phyloP scores from a whole-genome alignment of 2,888 invertebrate genomes.

The Sinotaia quadrata region DNA sequence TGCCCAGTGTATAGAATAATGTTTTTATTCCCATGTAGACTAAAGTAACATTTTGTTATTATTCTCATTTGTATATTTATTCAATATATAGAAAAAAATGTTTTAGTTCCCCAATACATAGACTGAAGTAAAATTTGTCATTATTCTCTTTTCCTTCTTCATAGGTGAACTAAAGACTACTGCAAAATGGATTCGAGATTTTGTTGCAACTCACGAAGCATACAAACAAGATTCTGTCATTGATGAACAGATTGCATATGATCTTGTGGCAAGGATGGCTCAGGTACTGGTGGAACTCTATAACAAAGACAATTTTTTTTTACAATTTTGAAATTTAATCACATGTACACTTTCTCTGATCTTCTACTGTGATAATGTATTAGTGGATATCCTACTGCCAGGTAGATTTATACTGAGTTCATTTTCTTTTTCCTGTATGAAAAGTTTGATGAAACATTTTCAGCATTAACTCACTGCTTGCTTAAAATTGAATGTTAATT shows the following conservation, averaged over 20 bases:
- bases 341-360: too few species aligned
- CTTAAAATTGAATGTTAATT: too few species aligned
- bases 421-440: too few species aligned
- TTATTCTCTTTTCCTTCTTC: conserved; percentile 26
- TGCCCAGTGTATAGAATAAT: neutral
- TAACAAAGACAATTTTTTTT: too few species aligned
- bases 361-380: too few species aligned
- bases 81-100: neutral
- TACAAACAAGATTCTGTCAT: conserved; percentile 94
- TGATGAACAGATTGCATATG: conserved; percentile 76
- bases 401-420: too few species aligned
- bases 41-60: neutral
- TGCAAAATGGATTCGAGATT: conserved; percentile 94
- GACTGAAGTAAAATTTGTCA: neutral
- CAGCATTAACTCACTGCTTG: too few species aligned
- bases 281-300: too few species aligned
- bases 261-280: conserved; percentile 56
- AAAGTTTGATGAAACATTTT: too few species aligned
- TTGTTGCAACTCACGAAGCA: conserved; percentile 88
- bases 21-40: neutral
- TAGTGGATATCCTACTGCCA: too few species aligned
- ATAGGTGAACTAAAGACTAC: conserved; percentile 90
- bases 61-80: neutral
- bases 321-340: too few species aligned
- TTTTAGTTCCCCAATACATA: too few species aligned